Base-by-base conservation (phyloP, 2,797 vertebrate genomes). In the Fringilla coelebs region DNA sequence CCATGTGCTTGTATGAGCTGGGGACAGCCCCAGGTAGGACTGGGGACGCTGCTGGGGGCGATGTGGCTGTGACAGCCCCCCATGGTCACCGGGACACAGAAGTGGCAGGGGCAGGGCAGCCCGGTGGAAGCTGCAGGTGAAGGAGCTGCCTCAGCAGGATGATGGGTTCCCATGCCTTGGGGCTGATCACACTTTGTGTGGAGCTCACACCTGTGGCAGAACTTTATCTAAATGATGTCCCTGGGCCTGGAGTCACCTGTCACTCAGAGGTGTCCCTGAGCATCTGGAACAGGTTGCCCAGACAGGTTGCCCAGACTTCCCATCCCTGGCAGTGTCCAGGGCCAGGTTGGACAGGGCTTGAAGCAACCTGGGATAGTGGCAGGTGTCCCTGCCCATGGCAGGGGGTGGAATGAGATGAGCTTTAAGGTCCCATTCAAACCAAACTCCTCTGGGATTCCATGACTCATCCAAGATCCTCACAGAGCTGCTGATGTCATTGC, bases 171-270 rank as follows among this genome's bases (percentile, higher is more conserved):
- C 11, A 0, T 14, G 58, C 34, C 34, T 31, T 43, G 48, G 60
- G 43, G 36, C 13, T 36, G 46, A 2, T 16, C 25, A 4, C 1
- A 0, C 11, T 73, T 38, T 0, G 0, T 41, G 26, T 32, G 43
- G 46, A 28, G 25, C 52, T 67, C 6, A 4, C 12, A 31, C 12
- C 20, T 48, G 13, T 8, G 32, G 41, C 45, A 84, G 70, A 52
- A 4, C 62, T 36, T 31, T n/a, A 36, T 36, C 31, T 4, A 14
- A 3, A 8, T 41, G n/a, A 9, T 5, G 4, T 40, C 36, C 19
- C 31, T 12, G n/a, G 55, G 32, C 17, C 49, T 32, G 38, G 19
- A 43, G 32, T 31, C 41, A 58, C 25, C 7, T 28, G 7, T 18
- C 13, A 6, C 43, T 55, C 49, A 32, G 70, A 28, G 32, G 12